These are phyloP conservation scores for Caenorhabditis remanei DNA, from an alignment of 1,140 invertebrate genomes.

Conservation along the genomic window DNA sequence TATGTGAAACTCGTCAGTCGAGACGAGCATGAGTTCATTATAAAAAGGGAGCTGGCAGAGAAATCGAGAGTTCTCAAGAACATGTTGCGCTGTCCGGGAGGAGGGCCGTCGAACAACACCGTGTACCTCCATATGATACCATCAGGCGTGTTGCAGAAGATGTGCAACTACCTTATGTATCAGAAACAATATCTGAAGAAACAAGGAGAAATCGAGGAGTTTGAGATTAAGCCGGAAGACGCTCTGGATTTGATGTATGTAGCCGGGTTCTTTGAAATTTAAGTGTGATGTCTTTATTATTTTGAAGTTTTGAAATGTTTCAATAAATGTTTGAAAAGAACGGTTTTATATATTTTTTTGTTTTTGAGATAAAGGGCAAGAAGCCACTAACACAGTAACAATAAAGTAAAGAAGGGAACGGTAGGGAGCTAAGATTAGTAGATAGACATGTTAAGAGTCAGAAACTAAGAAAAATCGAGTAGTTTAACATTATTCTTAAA, in stretches of 20 bases:
- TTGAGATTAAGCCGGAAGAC: background rate
- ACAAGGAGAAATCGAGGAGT: background rate
- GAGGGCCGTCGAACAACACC: background rate
- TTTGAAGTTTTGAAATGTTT: background rate
- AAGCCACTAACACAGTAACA: too few relatives aligned
- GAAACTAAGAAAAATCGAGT: too few relatives aligned
- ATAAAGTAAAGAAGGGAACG: too few relatives aligned
- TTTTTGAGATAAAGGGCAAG: too few relatives aligned
- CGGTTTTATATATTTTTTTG: too few relatives aligned
- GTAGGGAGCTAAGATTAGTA: too few relatives aligned
- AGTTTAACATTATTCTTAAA: too few relatives aligned
- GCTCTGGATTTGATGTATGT: background rate
- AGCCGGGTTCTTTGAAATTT: background rate
- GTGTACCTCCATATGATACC: slow-evolving; percentile 2
- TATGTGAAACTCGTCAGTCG: background rate
- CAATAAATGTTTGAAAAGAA: too few relatives aligned
- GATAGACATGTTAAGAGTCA: too few relatives aligned
- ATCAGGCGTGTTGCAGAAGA: background rate
- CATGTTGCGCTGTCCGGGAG: background rate
- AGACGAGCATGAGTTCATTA: background rate
- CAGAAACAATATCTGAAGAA: background rate
- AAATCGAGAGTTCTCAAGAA: background rate
- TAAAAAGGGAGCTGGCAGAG: background rate
- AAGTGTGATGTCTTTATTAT: background rate
- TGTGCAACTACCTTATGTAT: background rate